phyloP scores from a whole-genome alignment of 2,888 invertebrate species.

The Fragum sueziense region DNA sequence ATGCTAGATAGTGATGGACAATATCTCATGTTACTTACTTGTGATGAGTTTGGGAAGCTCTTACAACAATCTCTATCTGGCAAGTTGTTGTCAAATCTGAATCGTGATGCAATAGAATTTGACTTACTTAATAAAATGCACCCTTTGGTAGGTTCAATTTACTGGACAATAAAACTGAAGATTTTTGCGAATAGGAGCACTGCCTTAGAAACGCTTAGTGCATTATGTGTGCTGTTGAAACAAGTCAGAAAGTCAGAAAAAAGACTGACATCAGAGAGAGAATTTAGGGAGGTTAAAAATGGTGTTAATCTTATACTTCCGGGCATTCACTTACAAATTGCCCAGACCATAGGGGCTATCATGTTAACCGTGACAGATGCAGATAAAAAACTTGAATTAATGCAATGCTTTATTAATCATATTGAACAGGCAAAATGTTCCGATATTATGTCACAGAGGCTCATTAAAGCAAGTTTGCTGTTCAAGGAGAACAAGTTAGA shows the following conservation, averaged over 20 bases:
- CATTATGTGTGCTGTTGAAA: not conserved
- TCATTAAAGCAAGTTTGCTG: not conserved
- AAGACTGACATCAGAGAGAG: not conserved
- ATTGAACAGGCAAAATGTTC: not conserved
- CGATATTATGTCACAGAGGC: not conserved
- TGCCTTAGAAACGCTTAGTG: not conserved
- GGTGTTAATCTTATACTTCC: not conserved
- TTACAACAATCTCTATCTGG: not conserved
- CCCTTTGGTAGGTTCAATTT: not conserved
- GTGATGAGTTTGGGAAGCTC: not conserved
- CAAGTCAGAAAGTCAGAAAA: not conserved
- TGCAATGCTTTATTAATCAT: not conserved
- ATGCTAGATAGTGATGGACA: not conserved
- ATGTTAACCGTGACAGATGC: not conserved
- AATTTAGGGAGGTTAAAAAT: not conserved
- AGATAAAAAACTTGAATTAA: not conserved
- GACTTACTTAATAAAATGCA: not conserved
- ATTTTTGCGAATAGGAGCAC: not conserved
- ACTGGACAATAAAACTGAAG: not conserved
- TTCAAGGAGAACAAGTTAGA: not conserved
- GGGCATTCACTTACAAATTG: not conserved
- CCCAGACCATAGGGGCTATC: not conserved
- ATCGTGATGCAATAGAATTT: not conserved
- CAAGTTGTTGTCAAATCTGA: not conserved
- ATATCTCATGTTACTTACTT: not conserved